A percentile compares a stretch with the other conserved stretches of the same genome.
phyloP scores from a whole-genome alignment of 2,113 vertebrate genomes.

The Melierax canorus region DNA sequence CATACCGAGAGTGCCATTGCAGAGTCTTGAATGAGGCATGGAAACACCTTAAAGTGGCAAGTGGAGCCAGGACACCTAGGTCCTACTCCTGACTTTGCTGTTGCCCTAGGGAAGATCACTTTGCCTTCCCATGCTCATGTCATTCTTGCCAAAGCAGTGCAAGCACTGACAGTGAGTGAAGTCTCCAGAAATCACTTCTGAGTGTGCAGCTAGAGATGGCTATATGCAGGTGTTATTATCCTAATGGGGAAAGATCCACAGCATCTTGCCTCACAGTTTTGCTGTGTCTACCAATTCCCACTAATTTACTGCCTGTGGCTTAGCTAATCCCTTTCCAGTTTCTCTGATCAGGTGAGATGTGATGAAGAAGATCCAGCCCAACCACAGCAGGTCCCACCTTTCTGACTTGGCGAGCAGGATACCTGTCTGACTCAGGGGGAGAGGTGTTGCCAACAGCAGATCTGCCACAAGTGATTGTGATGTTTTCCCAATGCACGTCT shows the following conservation, averaged over 20 bases:
- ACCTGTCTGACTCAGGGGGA: neutral
- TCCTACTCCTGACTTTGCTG: neutral
- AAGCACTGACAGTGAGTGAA: neutral
- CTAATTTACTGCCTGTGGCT: neutral
- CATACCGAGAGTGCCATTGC: fast-evolving
- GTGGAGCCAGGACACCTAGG: neutral
- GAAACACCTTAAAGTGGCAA: neutral
- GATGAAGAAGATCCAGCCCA: neutral
- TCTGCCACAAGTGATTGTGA: neutral
- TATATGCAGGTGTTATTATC: neutral
- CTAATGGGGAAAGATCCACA: neutral
- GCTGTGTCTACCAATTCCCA: neutral
- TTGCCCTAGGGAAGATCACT: neutral
- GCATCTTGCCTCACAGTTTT: neutral
- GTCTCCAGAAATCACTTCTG: neutral
- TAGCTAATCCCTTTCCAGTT: neutral
- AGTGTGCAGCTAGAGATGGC: neutral
- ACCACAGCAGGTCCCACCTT: neutral
- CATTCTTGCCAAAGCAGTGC: neutral
- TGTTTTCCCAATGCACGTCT: neutral
- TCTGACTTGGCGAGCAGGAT: neutral
- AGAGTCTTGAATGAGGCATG: neutral
- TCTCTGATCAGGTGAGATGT: neutral
- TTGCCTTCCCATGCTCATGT: neutral
- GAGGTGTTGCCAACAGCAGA: neutral